Evolutionary conservation across 2,113 vertebrate species (phyloP).

Genomic region (Chloropsis cyanopogon): DNA sequence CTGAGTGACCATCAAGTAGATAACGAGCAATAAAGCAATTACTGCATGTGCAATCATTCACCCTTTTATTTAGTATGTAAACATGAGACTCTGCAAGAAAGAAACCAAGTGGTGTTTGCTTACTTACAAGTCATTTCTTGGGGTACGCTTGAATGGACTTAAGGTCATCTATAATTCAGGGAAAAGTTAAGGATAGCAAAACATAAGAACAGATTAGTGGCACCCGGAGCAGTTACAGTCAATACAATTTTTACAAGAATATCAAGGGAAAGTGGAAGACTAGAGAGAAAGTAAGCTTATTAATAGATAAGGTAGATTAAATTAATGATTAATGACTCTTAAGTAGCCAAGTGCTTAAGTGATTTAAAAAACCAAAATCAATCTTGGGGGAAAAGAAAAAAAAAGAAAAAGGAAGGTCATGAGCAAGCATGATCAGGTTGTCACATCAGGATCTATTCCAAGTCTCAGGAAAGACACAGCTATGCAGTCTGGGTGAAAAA

Average conservation of each 20-base stretch:
- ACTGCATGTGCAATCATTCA: not conserved
- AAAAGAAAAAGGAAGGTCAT: not conserved
- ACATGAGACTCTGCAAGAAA: not conserved
- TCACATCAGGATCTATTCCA: not conserved
- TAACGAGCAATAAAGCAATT: not conserved
- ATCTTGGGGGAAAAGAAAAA: accelerated
- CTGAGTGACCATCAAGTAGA: not conserved
- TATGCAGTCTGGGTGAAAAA: accelerated
- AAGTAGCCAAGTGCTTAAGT: not conserved
- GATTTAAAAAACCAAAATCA: not conserved
- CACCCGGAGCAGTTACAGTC: not conserved
- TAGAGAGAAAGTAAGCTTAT: not conserved
- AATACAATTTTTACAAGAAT: not conserved
- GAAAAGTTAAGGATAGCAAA: not conserved
- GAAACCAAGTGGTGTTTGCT: not conserved
- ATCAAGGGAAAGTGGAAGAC: not conserved
- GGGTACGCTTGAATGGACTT: not conserved
- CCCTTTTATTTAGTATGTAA: not conserved
- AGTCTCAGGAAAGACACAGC: not conserved
- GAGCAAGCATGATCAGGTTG: not conserved
- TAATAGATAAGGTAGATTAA: slow-evolving; percentile 33
- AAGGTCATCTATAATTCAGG: not conserved
- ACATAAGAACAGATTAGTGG: not conserved
- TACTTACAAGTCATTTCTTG: not conserved
- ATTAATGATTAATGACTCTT: slow-evolving; percentile 43